phyloP scores from a whole-genome alignment of 2,888 invertebrate species.

The Leptogaster cylindrica region DNA sequence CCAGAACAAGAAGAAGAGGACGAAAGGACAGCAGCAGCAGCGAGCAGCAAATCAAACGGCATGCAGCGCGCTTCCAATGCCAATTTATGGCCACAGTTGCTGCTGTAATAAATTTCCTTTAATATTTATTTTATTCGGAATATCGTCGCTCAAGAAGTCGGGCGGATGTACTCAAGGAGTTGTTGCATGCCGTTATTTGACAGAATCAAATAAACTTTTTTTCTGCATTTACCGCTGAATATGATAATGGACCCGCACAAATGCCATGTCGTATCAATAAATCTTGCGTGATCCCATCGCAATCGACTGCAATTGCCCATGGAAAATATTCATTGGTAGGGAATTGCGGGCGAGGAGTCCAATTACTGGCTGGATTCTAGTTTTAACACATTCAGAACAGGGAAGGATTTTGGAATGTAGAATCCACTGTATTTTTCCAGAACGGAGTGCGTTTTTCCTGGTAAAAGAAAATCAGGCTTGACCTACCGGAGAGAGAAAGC shows the following conservation, averaged over 20 bases:
- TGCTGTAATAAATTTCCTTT: slow-evolving; percentile 38
- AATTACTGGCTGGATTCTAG: too few relatives aligned
- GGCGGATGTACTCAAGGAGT: slow-evolving; percentile 29
- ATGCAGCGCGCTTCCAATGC: slow-evolving; percentile 7
- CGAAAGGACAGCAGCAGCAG: slow-evolving; percentile 4
- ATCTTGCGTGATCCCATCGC: background rate
- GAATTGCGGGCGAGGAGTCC: too few relatives aligned
- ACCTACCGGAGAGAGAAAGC: too few relatives aligned
- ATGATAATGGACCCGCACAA: slow-evolving; percentile 22
- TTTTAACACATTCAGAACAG: too few relatives aligned
- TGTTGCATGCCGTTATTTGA: slow-evolving; percentile 15
- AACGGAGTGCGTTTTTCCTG: too few relatives aligned
- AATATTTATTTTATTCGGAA: slow-evolving; percentile 42
- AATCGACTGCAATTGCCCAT: slow-evolving; percentile 3
- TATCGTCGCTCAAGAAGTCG: slow-evolving; percentile 6
- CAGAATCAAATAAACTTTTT: slow-evolving; percentile 28
- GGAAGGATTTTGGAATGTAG: too few relatives aligned
- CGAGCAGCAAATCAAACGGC: slow-evolving; percentile 26
- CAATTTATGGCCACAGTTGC: slow-evolving; percentile 29
- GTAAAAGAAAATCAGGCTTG: too few relatives aligned
- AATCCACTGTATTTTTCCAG: too few relatives aligned
- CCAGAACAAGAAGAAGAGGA: slow-evolving; percentile 5
- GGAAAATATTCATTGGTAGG: background rate
- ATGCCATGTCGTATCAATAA: slow-evolving; percentile 13
- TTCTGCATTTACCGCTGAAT: slow-evolving; percentile 19